These are phyloP conservation scores for Aradophagus sp. DNA, from an alignment of 1,140 invertebrate genomes.

Conservation along the genomic window DNA sequence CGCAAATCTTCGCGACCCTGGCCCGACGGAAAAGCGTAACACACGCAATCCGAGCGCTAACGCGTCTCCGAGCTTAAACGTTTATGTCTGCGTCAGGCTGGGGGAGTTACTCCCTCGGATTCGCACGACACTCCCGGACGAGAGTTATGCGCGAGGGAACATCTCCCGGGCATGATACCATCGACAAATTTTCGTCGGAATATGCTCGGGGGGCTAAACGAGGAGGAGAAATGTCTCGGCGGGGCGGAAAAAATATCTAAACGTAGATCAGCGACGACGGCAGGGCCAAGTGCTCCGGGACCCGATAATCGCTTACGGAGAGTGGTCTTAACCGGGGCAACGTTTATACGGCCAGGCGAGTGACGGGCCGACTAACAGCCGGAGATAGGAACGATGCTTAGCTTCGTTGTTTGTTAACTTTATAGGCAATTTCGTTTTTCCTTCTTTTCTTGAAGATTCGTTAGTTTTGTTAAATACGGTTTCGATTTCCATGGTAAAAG, in stretches of 20 bases:
- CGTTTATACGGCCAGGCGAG: slow-evolving; percentile 11
- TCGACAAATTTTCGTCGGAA: slow-evolving; percentile 74
- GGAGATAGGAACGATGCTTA: too few relatives aligned
- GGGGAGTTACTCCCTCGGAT: slow-evolving; percentile 46
- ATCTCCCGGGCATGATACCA: slow-evolving; percentile 68
- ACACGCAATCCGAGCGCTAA: slow-evolving; percentile 48
- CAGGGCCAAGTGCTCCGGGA: neutral
- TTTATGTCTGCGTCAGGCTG: slow-evolving; percentile 62
- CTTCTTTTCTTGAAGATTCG: too few relatives aligned
- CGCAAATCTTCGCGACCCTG: slow-evolving; percentile 59
- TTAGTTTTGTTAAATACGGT: too few relatives aligned
- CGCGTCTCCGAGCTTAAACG: slow-evolving; percentile 59
- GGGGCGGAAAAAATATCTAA: slow-evolving; percentile 73
- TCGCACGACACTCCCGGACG: slow-evolving; percentile 65
- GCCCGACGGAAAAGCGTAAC: slow-evolving; percentile 32
- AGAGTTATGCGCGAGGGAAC: slow-evolving; percentile 72
- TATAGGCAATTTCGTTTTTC: too few relatives aligned
- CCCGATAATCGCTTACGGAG: slow-evolving; percentile 34
- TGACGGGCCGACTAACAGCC: too few relatives aligned
- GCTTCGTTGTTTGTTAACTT: too few relatives aligned
- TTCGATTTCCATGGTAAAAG: too few relatives aligned
- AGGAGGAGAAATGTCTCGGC: slow-evolving; percentile 31
- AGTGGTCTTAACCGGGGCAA: slow-evolving; percentile 16
- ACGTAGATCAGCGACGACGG: slow-evolving; percentile 69
- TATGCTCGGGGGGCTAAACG: slow-evolving; percentile 66